Conservation (phyloP, 2,113 vertebrate species). For the Capra hircus region DNA sequence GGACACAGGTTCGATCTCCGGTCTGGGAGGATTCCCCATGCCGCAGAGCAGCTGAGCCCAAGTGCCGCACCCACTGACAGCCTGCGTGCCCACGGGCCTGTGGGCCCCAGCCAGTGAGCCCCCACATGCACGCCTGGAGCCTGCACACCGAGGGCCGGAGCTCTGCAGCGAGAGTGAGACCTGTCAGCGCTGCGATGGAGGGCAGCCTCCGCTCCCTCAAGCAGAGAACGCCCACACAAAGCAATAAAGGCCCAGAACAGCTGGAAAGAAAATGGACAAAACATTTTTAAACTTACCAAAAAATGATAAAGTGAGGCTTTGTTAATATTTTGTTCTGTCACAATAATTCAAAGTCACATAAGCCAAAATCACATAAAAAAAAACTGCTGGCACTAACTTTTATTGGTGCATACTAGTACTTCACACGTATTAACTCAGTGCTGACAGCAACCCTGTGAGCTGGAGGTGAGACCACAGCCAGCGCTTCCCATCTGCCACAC, state of each 20-base stretch:
- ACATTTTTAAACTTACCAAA: neutral
- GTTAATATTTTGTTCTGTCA: neutral
- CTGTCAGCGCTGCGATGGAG: rapidly evolving
- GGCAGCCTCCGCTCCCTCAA: neutral
- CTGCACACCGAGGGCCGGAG: rapidly evolving
- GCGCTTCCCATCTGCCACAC: neutral
- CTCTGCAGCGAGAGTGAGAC: neutral
- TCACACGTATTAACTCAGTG: neutral
- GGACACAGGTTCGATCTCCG: rapidly evolving
- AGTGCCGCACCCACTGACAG: neutral
- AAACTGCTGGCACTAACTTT: neutral
- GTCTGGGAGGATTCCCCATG: neutral
- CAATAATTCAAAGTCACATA: neutral
- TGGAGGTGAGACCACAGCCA: neutral
- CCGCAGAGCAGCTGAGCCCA: neutral
- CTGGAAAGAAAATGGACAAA: neutral
- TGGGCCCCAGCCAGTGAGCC: neutral
- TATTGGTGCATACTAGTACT: neutral
- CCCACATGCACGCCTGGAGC: rapidly evolving
- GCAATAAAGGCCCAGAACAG: neutral
- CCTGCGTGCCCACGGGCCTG: rapidly evolving
- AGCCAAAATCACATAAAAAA: neutral
- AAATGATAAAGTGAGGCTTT: neutral
- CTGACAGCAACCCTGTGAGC: neutral
- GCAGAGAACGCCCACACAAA: neutral